Evolutionary conservation across 2,113 vertebrate genomes (phyloP).

Genomic region (Hipposideros armiger): DNA sequence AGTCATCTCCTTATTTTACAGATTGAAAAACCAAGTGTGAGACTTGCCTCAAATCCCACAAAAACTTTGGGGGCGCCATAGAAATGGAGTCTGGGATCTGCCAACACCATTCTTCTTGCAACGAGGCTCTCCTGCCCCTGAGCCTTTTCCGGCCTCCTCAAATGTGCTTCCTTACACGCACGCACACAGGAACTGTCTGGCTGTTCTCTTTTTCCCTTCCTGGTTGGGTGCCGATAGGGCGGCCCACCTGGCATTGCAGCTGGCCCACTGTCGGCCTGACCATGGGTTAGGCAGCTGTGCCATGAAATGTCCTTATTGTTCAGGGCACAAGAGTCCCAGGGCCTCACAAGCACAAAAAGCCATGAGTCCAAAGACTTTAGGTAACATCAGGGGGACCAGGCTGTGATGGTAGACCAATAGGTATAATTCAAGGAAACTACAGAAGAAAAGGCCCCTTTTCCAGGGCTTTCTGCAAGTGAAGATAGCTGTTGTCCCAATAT

Average conservation of each 20-base stretch:
- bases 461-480: not conserved
- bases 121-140: not conserved
- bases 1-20: not conserved
- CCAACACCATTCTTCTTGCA: not conserved
- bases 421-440: not conserved
- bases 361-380: not conserved
- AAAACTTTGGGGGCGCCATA: not conserved
- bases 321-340: not conserved
- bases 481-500: not conserved
- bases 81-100: not conserved
- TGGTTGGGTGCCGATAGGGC: not conserved
- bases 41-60: slow-evolving; percentile 40
- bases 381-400: not conserved
- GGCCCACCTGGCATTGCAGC: slow-evolving; percentile 1
- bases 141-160: not conserved
- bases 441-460: slow-evolving; percentile 7
- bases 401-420: not conserved
- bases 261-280: not conserved
- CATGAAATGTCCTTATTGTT: not conserved
- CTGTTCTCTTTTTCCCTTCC: not conserved
- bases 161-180: not conserved
- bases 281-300: not conserved
- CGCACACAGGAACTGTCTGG: not conserved
- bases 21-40: not conserved
- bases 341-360: not conserved